Percentiles rank a stretch among this genome's conserved stretches.
phyloP scores from a whole-genome alignment of 2,113 vertebrate genomes.

The Panthera tigris region DNA sequence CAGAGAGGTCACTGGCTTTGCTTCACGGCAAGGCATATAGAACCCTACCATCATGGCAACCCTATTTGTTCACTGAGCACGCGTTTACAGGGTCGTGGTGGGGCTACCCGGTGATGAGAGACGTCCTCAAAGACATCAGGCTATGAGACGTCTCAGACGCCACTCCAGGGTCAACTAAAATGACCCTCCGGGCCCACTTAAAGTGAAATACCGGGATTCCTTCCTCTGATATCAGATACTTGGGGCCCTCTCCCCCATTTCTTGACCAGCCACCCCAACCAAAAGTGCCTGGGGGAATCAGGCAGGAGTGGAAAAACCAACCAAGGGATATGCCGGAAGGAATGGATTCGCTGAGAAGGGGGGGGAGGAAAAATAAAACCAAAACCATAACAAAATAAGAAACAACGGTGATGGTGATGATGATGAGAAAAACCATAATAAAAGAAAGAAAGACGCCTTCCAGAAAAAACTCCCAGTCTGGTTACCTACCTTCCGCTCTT shows the following conservation, averaged over 20 bases:
- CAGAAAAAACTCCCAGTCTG: slow-evolving; percentile 82
- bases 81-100: rapidly evolving
- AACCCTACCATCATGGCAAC: rapidly evolving
- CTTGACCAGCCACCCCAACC: slow-evolving; percentile 77
- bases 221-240: not conserved
- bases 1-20: not conserved
- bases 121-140: not conserved
- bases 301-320: slow-evolving; percentile 29
- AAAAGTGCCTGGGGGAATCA: not conserved
- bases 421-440: slow-evolving; percentile 81
- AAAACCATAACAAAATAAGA: slow-evolving; percentile 67
- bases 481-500: slow-evolving; percentile 97
- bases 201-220: not conserved
- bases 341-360: slow-evolving; percentile 50
- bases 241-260: not conserved
- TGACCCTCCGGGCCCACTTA: not conserved
- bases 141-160: not conserved
- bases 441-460: slow-evolving; percentile 83
- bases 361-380: slow-evolving; percentile 39
- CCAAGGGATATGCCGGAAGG: slow-evolving; percentile 6
- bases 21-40: rapidly evolving
- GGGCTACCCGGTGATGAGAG: not conserved
- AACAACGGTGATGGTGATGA: slow-evolving; percentile 72
- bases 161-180: not conserved
- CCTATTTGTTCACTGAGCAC: rapidly evolving